Evolutionary conservation across 2,888 invertebrate species (phyloP).

Genomic region (Idaea aversata): DNA sequence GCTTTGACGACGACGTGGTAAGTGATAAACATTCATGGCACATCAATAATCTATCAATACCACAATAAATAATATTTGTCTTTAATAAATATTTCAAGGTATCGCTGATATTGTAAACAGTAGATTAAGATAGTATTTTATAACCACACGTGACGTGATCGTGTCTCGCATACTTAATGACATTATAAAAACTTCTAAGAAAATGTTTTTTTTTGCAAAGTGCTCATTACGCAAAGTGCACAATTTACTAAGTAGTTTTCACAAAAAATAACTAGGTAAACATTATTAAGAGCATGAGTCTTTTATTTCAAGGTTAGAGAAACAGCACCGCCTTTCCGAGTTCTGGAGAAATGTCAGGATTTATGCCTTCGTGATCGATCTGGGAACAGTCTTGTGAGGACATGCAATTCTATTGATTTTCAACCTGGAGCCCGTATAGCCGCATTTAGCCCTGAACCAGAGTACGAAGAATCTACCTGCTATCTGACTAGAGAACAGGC

Average conservation of each 20-base stretch:
- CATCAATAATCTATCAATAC: not conserved
- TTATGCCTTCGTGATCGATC: conserved; percentile 90
- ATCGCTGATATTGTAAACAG: conserved; percentile 18
- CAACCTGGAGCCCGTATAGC: conserved; percentile 93
- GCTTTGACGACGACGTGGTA: conserved; percentile 93
- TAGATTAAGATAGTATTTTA: conserved; percentile 4
- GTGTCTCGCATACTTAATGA: not conserved
- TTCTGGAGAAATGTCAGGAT: conserved; percentile 93
- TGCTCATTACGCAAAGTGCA: not conserved
- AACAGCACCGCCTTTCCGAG: conserved; percentile 91
- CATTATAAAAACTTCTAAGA: not conserved
- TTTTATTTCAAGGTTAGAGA: conserved; percentile 82
- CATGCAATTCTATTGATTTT: conserved; percentile 94
- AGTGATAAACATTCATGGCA: conserved; percentile 41
- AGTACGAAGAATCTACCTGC: conserved; percentile 93
- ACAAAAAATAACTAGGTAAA: conserved; percentile 8
- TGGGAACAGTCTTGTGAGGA: conserved; percentile 90
- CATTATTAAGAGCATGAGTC: not conserved
- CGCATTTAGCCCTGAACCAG: conserved; percentile 89
- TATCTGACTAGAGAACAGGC: conserved; percentile 92
- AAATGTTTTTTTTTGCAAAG: too few relatives aligned
- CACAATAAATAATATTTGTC: not conserved
- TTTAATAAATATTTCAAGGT: conserved; percentile 12
- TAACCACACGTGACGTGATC: conserved; percentile 14
- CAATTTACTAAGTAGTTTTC: conserved; percentile 7